Evolutionary conservation across 1,140 invertebrate genomes (phyloP).

Genomic region (Coptotermes formosanus): DNA sequence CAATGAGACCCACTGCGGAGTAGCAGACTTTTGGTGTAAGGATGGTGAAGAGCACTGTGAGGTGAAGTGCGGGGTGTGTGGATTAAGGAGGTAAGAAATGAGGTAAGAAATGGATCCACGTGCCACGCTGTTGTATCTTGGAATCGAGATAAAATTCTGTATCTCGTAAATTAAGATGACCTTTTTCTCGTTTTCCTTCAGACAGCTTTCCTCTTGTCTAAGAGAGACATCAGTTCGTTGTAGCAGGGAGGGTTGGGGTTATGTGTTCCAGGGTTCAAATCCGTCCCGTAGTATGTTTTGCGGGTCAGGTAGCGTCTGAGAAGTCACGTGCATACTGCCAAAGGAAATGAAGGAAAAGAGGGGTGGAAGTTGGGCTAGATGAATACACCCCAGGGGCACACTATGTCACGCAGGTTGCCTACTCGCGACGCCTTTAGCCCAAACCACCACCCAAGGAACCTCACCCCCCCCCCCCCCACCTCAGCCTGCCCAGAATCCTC

Average conservation of each 20-base stretch:
- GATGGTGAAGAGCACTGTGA: too few species aligned
- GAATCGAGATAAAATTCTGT: slow-evolving; percentile 1
- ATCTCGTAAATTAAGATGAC: not conserved
- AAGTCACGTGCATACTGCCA: slow-evolving; percentile 13
- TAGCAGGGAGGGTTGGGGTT: not conserved
- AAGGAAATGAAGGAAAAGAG: slow-evolving; percentile 6
- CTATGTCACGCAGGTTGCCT: slow-evolving; percentile 6
- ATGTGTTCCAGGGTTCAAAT: slow-evolving; percentile 15
- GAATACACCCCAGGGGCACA: slow-evolving; percentile 16
- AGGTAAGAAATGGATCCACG: not conserved
- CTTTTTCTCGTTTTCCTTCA: not conserved
- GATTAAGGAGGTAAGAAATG: not conserved
- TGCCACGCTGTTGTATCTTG: not conserved
- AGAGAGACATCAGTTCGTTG: not conserved
- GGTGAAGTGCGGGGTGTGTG: too few species aligned
- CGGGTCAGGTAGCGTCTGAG: not conserved
- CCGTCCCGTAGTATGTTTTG: not conserved
- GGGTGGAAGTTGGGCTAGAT: not conserved
- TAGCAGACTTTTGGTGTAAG: not conserved
- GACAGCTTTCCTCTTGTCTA: not conserved
- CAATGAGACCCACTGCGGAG: not conserved
- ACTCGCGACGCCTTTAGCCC: not conserved
- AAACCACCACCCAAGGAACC: not conserved
- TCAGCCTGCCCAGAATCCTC: not conserved
- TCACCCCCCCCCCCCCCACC: not conserved